Base-by-base conservation (phyloP, 2,797 vertebrate genomes). In the Diceros bicornis region DNA sequence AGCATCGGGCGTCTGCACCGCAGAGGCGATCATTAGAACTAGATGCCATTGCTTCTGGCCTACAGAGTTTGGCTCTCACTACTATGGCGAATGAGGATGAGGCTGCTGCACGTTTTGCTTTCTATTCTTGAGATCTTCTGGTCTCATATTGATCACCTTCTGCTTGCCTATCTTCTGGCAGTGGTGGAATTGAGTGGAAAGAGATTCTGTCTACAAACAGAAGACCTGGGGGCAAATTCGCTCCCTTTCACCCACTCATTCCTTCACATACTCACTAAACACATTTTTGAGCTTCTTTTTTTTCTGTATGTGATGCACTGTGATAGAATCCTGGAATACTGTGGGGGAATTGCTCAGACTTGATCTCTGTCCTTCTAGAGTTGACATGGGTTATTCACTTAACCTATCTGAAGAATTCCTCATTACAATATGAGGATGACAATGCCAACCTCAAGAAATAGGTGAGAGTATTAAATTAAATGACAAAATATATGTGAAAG, bases 1-100 rank as follows among this genome's bases (percentile, higher is more conserved):
- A 2, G 29, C 50, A 4, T 5, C 5, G 2, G 1, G 6, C 3
- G 37, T 57, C 20, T 72, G 14, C 4, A 4, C 37, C 4, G 0
- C 34, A 50, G 17, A 71, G 61, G n/a, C 0, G 1, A 27, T 41
- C 13, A 1, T 14, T 29, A 7, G 29, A 50, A 29, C 17, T 47
- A 23, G 17, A 13, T 2, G 71, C 66, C 23, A 5, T 16, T 64
- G 62, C 52, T 78, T n/a, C 29, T 81, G 23, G 16, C n/a, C 55
- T 21, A 2, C 9, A 52, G 20, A 94, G 21, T 34, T 9, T 5
- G 14, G 34, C 13, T 83, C n/a, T 86, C 82, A 4, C 29, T 10
- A 2, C 8, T 47, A 1, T 2, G 18, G 41, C 21, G 34, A 23
- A 23, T 23, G 62, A 4, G 32, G 21, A 1, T 21, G 34, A 79